A percentile compares a stretch with the other conserved stretches of the same genome.
Evolutionary conservation across 2,888 invertebrate genomes (phyloP).

Genomic region (Arrhopalites spinosus): DNA sequence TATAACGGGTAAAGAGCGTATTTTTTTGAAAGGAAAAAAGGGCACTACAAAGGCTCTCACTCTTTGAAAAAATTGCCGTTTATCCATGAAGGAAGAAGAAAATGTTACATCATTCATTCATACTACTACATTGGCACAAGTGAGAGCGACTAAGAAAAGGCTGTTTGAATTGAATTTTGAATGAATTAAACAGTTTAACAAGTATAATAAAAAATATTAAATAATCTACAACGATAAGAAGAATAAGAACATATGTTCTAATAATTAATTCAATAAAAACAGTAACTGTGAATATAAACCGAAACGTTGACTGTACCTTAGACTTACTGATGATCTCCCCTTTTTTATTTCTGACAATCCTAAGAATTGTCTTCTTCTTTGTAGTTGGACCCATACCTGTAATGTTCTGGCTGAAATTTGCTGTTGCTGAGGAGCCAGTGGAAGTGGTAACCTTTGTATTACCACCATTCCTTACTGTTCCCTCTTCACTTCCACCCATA

Average conservation of each 20-base stretch:
- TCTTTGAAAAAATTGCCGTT: no score
- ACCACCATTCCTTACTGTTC: background rate
- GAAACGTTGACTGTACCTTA: conserved; percentile 47
- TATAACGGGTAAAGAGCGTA: no score
- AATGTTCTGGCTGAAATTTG: background rate
- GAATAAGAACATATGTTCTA: background rate
- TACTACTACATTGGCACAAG: background rate
- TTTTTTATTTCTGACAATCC: conserved; percentile 55
- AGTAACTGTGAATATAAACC: conserved; percentile 20
- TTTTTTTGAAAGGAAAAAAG: no score
- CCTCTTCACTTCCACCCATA: background rate
- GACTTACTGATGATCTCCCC: conserved; percentile 54
- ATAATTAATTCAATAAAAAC: background rate
- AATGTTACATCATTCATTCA: no score
- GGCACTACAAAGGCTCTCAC: no score
- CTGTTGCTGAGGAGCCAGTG: background rate
- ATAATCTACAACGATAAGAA: background rate
- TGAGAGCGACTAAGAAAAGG: background rate
- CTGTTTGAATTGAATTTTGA: no score
- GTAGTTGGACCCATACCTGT: conserved; percentile 2
- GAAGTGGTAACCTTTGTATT: conserved; percentile 1
- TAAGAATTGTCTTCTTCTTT: conserved; percentile 50
- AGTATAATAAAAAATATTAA: background rate
- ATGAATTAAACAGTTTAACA: background rate
- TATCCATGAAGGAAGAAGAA: no score